These are phyloP conservation scores for Amblyornis subalaris DNA, from an alignment of 2,113 vertebrate genomes.

Conservation along the genomic window DNA sequence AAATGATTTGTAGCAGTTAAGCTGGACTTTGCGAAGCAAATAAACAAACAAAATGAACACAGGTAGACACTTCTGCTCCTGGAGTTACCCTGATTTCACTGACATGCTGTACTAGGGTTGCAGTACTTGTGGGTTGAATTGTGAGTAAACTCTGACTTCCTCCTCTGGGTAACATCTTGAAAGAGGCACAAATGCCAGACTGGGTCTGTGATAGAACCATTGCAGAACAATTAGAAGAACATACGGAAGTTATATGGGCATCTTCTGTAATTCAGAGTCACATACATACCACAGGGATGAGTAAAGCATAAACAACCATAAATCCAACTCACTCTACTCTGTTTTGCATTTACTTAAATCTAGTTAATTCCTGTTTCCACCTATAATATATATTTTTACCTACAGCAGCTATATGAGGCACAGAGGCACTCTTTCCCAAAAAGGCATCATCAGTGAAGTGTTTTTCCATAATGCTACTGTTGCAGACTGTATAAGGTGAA, in stretches of 20 bases:
- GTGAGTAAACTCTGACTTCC: background rate
- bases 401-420: background rate
- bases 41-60: background rate
- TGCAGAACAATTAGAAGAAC: background rate
- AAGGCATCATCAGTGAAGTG: background rate
- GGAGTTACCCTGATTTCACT: background rate
- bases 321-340: background rate
- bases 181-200: background rate
- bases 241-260: background rate
- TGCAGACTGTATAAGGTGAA: background rate
- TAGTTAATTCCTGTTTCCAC: background rate
- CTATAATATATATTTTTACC: background rate
- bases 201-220: background rate
- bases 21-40: background rate
- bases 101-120: accelerated
- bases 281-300: background rate
- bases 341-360: background rate
- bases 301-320: background rate
- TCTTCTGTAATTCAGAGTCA: background rate
- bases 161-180: background rate
- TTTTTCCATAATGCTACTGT: background rate
- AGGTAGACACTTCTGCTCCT: background rate
- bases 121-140: background rate
- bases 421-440: background rate
- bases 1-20: background rate